A percentile compares a stretch with the other conserved stretches of the same genome.
These are phyloP conservation scores for Acanthoscelides obtectus DNA, from an alignment of 2,888 invertebrate species.

Conservation along the genomic window DNA sequence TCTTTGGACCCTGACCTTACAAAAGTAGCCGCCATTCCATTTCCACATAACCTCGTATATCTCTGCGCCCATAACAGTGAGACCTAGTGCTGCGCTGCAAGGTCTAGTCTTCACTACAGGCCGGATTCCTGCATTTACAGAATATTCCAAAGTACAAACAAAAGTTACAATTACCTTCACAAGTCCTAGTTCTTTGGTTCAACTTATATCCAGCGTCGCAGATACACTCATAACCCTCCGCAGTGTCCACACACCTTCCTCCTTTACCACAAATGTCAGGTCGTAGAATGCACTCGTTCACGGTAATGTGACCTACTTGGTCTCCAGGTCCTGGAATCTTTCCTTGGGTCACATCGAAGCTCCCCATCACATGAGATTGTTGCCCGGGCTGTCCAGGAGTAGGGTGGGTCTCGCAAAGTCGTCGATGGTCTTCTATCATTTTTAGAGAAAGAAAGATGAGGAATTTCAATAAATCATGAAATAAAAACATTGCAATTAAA, in stretches of 20 bases:
- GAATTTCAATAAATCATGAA: too few species aligned
- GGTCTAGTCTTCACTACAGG: too few species aligned
- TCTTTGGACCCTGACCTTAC: too few species aligned
- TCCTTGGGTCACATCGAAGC: conserved; percentile 11
- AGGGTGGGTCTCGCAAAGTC: conserved; percentile 35
- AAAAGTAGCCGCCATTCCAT: too few species aligned
- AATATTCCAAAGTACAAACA: too few species aligned
- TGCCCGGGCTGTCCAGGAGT: conserved; percentile 13
- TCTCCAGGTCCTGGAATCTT: conserved; percentile 13
- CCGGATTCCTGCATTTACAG: too few species aligned
- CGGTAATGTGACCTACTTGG: conserved; percentile 36
- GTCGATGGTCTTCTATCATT: conserved; percentile 41
- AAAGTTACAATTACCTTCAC: conserved; percentile 49
- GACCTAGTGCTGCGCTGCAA: too few species aligned
- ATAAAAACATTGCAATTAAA: too few species aligned
- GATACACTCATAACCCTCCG: conserved; percentile 72
- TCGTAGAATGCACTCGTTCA: conserved; percentile 73
- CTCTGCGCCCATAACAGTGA: too few species aligned
- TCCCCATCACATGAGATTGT: not conserved
- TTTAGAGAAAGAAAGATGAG: too few species aligned
- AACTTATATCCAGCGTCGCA: conserved; percentile 66
- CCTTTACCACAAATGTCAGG: conserved; percentile 73
- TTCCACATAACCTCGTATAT: too few species aligned
- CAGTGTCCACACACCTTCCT: conserved; percentile 68
- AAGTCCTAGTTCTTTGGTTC: conserved; percentile 47